Evolutionary conservation across 2,113 vertebrate species (phyloP), one percentile per base, ranked within the genome.

Genomic region (Cisticola juncidis): DNA sequence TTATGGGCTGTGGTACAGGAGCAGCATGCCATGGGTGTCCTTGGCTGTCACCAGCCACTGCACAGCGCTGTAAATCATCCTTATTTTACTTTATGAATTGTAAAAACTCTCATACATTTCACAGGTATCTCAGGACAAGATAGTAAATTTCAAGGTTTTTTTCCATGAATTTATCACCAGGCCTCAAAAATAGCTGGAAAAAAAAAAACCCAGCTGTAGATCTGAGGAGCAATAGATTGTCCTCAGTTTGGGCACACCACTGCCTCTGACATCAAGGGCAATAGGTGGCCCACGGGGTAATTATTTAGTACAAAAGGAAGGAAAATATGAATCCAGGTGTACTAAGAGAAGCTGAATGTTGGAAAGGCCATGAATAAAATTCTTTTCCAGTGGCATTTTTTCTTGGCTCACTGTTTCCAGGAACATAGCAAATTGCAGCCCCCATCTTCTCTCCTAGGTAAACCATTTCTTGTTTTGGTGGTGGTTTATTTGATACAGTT

Each of bases 11-110:
- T 85, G 90, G 60, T 70, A 61, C 45, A 76, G 56, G 83, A 96
- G 77, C 56, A 78, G 66, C 5, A 5, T 83, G 62, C 86, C 17
- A 6, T 0, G 2, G 56, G 60, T 78, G 94, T 83, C 94, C 96
- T 97, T 95, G 90, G 53, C 78, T 94, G 87, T 91, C 92, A 62
- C 28, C 70, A 73, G 74, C 76, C 78, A n/a, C 70, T 66, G 90
- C 90, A 88, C 64, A 83, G n/a, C 9, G 23, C 74, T 81, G 61
- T 95, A 94, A 96, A 95, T 96, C 94, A 88, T 51, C 73, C 86
- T 26, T 57, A 70, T 89, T 97, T 96, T 94, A 93, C 81, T 95
- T 95, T 92, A 95, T 93, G 94, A 91, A 93, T 97, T 97, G 86
- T 92, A 91, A 96, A 95, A 96, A 90, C 86, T 76, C 88, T 87